phyloP scores from a whole-genome alignment of 2,888 invertebrate species.

The Leucophenga maculata region DNA sequence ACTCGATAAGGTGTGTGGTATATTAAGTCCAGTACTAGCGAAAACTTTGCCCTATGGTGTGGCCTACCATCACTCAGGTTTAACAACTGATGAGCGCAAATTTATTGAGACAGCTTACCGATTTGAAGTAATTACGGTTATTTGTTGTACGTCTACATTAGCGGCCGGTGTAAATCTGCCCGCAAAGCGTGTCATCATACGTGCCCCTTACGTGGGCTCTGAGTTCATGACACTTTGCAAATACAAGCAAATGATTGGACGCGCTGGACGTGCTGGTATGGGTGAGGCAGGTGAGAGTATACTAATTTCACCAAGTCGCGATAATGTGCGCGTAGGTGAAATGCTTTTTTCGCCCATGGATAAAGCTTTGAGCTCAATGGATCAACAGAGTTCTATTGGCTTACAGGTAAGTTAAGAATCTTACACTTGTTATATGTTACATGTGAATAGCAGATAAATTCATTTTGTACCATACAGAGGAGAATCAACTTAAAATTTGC shows the following conservation, averaged over 20 bases:
- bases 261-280: slow-evolving; percentile 93
- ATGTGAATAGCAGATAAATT: no score
- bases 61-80: slow-evolving; percentile 94
- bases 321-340: slow-evolving; percentile 75
- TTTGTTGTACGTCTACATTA: slow-evolving; percentile 96
- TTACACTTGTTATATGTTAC: no score
- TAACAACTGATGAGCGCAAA: slow-evolving; percentile 88
- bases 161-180: slow-evolving; percentile 99
- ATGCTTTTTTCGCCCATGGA: slow-evolving; percentile 80
- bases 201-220: slow-evolving; percentile 87
- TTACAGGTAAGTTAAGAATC: slow-evolving; percentile 69
- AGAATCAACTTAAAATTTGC: no score
- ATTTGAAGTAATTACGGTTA: slow-evolving; percentile 86
- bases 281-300: slow-evolving; percentile 88
- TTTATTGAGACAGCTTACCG: slow-evolving; percentile 89
- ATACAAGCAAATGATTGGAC: slow-evolving; percentile 96
- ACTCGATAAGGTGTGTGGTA: slow-evolving; percentile 78
- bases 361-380: slow-evolving; percentile 76
- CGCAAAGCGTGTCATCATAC: slow-evolving; percentile 88
- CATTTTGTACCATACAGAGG: no score
- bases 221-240: slow-evolving; percentile 82
- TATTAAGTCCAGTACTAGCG: slow-evolving; percentile 78
- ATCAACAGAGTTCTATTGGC: slow-evolving; percentile 73
- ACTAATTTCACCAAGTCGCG: slow-evolving; percentile 80
- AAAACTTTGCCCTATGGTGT: slow-evolving; percentile 85